Percentiles rank a stretch among this genome's conserved stretches.
Evolutionary conservation across 2,113 vertebrate genomes (phyloP).

Genomic region (Sylvia atricapilla): DNA sequence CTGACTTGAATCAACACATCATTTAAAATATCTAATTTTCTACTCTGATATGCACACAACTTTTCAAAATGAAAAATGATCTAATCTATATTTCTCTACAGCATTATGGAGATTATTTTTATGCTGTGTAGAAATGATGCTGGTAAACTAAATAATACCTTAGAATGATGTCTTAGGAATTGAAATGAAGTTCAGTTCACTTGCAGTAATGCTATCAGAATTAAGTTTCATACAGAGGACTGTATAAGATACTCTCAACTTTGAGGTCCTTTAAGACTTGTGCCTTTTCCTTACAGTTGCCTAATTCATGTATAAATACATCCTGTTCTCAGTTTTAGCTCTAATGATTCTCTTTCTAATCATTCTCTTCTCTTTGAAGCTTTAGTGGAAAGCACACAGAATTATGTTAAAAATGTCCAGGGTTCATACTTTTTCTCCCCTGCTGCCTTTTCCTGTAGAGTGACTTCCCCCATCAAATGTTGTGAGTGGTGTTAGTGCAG

Average conservation of each 20-base stretch:
- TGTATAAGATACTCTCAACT: not conserved
- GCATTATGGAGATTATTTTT: not conserved
- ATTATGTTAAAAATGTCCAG: not conserved
- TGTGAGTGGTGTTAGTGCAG: not conserved
- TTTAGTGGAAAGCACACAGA: not conserved
- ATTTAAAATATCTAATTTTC: not conserved
- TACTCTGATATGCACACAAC: not conserved
- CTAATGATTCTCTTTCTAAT: not conserved
- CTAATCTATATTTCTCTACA: not conserved
- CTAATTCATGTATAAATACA: not conserved
- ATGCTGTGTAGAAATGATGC: not conserved
- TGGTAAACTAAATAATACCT: not conserved
- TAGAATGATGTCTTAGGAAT: not conserved
- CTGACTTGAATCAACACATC: not conserved
- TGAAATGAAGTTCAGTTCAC: not conserved
- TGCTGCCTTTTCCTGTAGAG: too few relatives aligned
- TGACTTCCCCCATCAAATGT: rapidly evolving
- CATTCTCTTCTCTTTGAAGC: not conserved
- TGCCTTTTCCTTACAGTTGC: not conserved
- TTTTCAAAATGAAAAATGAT: not conserved
- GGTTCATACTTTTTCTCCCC: not conserved
- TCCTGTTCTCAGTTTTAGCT: not conserved
- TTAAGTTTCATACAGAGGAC: not conserved
- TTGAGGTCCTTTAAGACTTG: not conserved
- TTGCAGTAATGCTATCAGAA: not conserved